These are phyloP conservation scores for Zosterops hypoxanthus DNA, from an alignment of 2,113 vertebrate species.

Conservation along the genomic window DNA sequence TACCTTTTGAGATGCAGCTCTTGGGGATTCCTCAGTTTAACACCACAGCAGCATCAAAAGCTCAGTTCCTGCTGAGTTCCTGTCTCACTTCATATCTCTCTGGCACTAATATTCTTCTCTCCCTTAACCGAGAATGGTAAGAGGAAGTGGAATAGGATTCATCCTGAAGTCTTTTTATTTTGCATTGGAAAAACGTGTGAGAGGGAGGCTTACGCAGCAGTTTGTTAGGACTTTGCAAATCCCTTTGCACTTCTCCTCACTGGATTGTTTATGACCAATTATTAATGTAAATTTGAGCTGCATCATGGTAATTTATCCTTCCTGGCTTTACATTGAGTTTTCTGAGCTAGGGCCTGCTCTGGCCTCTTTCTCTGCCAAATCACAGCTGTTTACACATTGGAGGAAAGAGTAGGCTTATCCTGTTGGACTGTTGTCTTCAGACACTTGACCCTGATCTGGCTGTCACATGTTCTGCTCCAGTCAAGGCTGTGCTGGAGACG, in stretches of 20 bases:
- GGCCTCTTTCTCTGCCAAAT: neutral
- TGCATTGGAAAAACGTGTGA: neutral
- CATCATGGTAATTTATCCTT: neutral
- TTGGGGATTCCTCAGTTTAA: conserved; percentile 6
- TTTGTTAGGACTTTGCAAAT: neutral
- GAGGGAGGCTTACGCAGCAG: neutral
- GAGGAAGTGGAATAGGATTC: neutral
- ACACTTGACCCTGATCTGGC: neutral
- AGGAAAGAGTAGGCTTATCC: neutral
- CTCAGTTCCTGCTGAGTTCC: neutral
- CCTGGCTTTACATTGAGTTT: neutral
- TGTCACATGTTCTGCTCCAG: neutral
- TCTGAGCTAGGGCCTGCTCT: neutral
- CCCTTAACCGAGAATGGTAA: neutral
- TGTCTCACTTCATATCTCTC: neutral
- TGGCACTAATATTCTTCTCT: neutral
- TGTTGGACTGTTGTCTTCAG: neutral
- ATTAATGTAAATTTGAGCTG: neutral
- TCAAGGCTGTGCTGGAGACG: neutral
- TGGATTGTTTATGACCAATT: neutral
- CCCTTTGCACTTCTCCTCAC: neutral
- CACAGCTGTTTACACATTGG: neutral
- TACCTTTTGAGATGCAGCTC: conserved; percentile 12
- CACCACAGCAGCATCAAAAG: neutral
- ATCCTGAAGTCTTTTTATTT: neutral